A percentile compares a stretch with the other conserved stretches of the same genome.
phyloP scores from a whole-genome alignment of 2,888 invertebrate genomes.

The Ophion ventricosus region DNA sequence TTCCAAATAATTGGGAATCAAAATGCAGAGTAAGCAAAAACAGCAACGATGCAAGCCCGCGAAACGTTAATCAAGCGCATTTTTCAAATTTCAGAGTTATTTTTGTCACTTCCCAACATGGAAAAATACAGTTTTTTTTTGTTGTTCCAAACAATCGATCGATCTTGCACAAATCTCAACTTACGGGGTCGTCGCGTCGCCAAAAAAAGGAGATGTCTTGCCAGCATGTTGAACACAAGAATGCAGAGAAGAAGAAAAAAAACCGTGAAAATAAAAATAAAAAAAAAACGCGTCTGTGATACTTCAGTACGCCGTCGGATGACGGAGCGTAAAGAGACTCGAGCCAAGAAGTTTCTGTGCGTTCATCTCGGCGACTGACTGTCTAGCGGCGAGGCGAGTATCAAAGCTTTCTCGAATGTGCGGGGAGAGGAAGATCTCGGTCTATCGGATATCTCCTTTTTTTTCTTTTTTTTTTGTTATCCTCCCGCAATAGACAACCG shows the following conservation, averaged over 20 bases:
- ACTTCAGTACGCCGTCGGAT: conserved; percentile 28
- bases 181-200: conserved; percentile 81
- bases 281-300: conserved; percentile 10
- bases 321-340: conserved; percentile 40
- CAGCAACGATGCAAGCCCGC: background rate
- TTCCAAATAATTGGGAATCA: background rate
- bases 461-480: background rate
- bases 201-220: conserved; percentile 81
- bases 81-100: background rate
- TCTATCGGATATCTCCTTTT: conserved; percentile 5
- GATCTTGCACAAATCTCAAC: conserved; percentile 66
- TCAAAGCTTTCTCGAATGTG: conserved; percentile 50
- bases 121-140: background rate
- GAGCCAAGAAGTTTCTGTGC: conserved; percentile 44
- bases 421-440: conserved; percentile 27
- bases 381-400: conserved; percentile 77
- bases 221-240: conserved; percentile 76
- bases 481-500: background rate
- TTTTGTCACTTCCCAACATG: background rate
- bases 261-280: background rate
- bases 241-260: conserved; percentile 14
- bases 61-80: background rate
- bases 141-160: background rate
- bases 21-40: background rate
- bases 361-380: conserved; percentile 76